Evolutionary conservation across 64 coral and sea anemone genomes (phyloP).

Genomic region (Hydrozoanthus tunicans): DNA sequence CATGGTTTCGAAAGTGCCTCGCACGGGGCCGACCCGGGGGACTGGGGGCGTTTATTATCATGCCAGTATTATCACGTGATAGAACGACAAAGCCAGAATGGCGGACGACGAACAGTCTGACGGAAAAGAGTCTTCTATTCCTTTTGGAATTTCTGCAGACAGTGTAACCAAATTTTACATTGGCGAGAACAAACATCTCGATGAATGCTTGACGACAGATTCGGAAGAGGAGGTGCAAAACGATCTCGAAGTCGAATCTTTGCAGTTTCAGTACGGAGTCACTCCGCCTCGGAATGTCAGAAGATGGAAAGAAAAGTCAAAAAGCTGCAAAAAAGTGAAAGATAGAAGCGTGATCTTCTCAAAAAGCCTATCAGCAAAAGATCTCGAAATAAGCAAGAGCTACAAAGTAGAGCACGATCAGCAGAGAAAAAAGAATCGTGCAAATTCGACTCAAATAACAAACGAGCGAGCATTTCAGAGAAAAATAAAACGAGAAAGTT

Average conservation of each 20-base stretch:
- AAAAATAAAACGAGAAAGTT: constrained; percentile 73
- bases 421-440: constrained; percentile 62
- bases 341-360: constrained; percentile 20
- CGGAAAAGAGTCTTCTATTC: constrained; percentile 47
- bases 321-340: constrained; percentile 64
- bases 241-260: constrained; percentile 65
- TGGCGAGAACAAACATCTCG: constrained; percentile 21
- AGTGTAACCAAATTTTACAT: constrained; percentile 19
- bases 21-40: too few relatives aligned
- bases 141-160: constrained; percentile 57
- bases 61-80: constrained; percentile 37
- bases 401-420: constrained; percentile 65
- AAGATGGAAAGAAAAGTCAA: constrained; percentile 72
- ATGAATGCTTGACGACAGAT: constrained; percentile 48
- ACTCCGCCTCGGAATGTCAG: constrained; percentile 88
- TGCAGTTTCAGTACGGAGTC: constrained; percentile 60
- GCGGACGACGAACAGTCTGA: constrained; percentile 44
- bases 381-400: not conserved
- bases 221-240: constrained; percentile 56
- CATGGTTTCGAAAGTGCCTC: too few relatives aligned
- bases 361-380: constrained; percentile 52
- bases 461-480: constrained; percentile 80
- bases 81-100: constrained; percentile 62
- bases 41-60: not conserved
- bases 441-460: constrained; percentile 47